phyloP scores from a whole-genome alignment of 2,113 vertebrate genomes.

The Serinus canaria region DNA sequence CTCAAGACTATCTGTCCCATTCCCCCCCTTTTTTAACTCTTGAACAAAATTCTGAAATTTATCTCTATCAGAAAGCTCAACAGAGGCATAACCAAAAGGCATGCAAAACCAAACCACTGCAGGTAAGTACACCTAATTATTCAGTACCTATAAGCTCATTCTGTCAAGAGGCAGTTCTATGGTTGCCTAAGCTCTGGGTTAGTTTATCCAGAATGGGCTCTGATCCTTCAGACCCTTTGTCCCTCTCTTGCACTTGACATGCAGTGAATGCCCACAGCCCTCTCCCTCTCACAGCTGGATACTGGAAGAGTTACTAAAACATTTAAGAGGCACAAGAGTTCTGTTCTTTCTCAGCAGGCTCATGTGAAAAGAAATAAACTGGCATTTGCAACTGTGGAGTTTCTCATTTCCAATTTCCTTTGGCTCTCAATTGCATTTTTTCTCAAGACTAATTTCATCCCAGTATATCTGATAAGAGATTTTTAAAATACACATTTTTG shows the following conservation, averaged over 20 bases:
- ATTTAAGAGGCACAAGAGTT: neutral
- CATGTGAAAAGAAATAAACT: neutral
- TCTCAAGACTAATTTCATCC: constrained; percentile 39
- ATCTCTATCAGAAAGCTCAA: neutral
- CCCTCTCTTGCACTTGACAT: neutral
- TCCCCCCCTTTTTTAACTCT: accelerated
- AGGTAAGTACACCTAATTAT: neutral
- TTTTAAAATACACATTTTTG: constrained; percentile 18
- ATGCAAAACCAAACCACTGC: neutral
- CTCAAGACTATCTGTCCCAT: neutral
- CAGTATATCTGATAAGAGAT: constrained; percentile 43
- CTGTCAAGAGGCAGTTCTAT: neutral
- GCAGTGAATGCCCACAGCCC: neutral
- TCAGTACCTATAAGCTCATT: neutral
- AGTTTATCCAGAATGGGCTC: neutral
- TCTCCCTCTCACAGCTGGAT: neutral
- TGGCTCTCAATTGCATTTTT: constrained; percentile 8
- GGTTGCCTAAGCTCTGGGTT: neutral
- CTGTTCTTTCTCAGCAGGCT: neutral
- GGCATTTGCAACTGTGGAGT: neutral
- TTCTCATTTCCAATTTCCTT: neutral
- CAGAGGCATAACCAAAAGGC: neutral
- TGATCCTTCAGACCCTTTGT: neutral
- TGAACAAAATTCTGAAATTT: neutral
- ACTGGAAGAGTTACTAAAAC: neutral